Percentiles rank a stretch among this genome's conserved stretches.
phyloP scores from a whole-genome alignment of 2,113 vertebrate genomes.

The Cephalophus harveyi region DNA sequence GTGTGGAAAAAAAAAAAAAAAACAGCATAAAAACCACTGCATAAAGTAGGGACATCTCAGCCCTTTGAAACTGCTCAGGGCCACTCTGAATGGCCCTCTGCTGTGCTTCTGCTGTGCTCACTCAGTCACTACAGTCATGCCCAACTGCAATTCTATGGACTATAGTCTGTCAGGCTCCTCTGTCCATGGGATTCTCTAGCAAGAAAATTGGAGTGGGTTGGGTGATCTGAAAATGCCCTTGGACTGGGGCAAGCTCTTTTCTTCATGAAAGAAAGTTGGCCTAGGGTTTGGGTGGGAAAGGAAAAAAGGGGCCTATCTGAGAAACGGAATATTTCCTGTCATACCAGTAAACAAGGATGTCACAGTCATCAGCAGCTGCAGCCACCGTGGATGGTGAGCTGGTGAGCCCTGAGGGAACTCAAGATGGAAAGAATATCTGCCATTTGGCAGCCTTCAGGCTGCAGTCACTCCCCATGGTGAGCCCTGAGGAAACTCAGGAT shows the following conservation, averaged over 20 bases:
- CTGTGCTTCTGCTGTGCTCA: background rate
- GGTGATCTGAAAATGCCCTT: background rate
- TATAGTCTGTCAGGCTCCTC: background rate
- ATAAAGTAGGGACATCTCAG: background rate
- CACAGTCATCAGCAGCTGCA: background rate
- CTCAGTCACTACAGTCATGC: background rate
- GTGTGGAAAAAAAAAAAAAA: background rate
- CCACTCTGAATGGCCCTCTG: background rate
- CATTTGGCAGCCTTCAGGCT: background rate
- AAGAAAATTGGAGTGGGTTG: background rate
- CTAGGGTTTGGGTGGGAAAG: background rate
- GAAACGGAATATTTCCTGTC: background rate
- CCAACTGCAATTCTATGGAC: accelerated
- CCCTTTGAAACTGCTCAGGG: background rate
- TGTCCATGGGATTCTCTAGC: background rate
- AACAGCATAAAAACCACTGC: background rate
- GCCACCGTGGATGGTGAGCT: background rate
- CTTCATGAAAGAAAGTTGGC: background rate
- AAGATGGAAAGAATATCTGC: background rate
- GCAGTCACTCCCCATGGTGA: background rate
- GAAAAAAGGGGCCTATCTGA: background rate
- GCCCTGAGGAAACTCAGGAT: background rate
- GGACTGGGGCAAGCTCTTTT: background rate
- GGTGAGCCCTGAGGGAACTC: background rate
- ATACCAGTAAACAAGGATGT: background rate